These are phyloP conservation scores for Euthynnus affinis DNA, from an alignment of 2,797 vertebrate species.

Conservation along the genomic window DNA sequence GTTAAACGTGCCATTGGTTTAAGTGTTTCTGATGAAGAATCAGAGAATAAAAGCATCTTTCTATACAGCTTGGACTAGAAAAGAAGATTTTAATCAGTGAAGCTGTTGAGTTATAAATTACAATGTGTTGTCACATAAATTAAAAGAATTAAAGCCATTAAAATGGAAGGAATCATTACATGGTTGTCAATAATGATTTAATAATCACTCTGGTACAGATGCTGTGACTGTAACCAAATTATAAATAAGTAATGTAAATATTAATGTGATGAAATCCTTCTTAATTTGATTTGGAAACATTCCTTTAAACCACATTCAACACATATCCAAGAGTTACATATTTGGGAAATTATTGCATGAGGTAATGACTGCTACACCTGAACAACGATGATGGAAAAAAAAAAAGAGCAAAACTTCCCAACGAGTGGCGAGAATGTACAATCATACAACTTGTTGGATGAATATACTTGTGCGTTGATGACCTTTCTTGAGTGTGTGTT, in stretches of 20 bases:
- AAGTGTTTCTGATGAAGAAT: slow-evolving; percentile 24
- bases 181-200: slow-evolving; percentile 54
- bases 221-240: slow-evolving; percentile 32
- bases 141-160: slow-evolving; percentile 46
- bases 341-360: slow-evolving; percentile 51
- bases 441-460: slow-evolving; percentile 67
- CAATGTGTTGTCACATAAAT: slow-evolving; percentile 39
- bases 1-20: slow-evolving; percentile 38
- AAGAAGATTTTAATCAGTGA: slow-evolving; percentile 24
- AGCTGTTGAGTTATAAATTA: slow-evolving; percentile 40
- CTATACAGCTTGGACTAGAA: slow-evolving; percentile 26
- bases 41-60: slow-evolving; percentile 28
- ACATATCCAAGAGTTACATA: slow-evolving; percentile 47
- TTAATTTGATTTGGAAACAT: slow-evolving; percentile 60
- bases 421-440: slow-evolving; percentile 67
- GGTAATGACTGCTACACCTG: slow-evolving; percentile 66
- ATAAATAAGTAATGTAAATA: slow-evolving; percentile 50
- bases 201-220: slow-evolving; percentile 52
- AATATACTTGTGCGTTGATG: slow-evolving; percentile 76
- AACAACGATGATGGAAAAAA: slow-evolving; percentile 50
- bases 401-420: slow-evolving; percentile 53
- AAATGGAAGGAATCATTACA: slow-evolving; percentile 66
- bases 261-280: slow-evolving; percentile 22
- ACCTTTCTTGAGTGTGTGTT: slow-evolving; percentile 61
- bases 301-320: slow-evolving; percentile 64